These are phyloP conservation scores for Anas platyrhynchos DNA, from an alignment of 2,113 vertebrate species.

Conservation along the genomic window DNA sequence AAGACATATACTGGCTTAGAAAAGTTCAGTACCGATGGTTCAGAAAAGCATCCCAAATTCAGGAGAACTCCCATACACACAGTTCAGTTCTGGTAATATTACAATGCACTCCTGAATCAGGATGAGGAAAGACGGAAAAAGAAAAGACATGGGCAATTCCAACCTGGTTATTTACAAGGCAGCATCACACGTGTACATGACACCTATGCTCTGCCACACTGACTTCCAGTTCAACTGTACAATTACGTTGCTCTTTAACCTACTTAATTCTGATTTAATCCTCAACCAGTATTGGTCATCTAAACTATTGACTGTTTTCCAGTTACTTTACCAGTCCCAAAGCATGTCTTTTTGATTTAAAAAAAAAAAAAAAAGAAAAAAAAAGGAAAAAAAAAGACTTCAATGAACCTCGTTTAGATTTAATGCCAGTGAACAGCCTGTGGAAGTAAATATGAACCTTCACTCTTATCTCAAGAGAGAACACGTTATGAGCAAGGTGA, in stretches of 20 bases:
- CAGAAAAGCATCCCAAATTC: background rate
- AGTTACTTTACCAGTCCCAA: background rate
- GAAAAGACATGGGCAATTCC: fast-evolving
- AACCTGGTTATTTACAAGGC: background rate
- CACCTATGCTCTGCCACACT: background rate
- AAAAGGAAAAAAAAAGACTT: background rate
- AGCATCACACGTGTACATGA: background rate
- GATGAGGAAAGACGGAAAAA: background rate
- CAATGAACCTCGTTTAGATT: background rate
- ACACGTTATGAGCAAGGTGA: background rate
- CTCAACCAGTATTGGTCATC: background rate
- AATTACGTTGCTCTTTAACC: background rate
- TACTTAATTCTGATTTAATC: slow-evolving; percentile 2
- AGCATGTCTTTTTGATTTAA: background rate
- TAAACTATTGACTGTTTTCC: background rate
- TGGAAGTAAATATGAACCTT: background rate
- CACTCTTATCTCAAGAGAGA: background rate
- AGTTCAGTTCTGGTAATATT: background rate
- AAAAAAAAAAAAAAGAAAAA: background rate
- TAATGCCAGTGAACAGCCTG: background rate
- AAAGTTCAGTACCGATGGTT: background rate
- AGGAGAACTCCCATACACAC: background rate
- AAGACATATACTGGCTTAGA: background rate
- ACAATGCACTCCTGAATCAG: background rate
- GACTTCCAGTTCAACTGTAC: slow-evolving; percentile 6